Percentiles rank a stretch among this genome's conserved stretches.
phyloP scores from a whole-genome alignment of 2,888 invertebrate species.

The Orchesellides sinensis region DNA sequence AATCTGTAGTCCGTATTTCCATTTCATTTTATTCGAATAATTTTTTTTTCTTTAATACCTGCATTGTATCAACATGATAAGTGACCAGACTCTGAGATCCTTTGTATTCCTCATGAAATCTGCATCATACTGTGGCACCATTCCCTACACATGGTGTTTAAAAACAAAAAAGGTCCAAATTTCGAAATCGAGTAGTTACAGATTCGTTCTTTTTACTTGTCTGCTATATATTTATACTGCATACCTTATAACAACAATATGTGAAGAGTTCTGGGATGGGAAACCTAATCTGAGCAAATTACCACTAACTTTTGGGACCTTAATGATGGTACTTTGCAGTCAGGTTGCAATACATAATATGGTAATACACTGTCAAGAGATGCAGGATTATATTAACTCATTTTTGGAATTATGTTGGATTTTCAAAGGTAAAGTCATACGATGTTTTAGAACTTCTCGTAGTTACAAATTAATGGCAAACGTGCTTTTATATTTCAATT shows the following conservation, averaged over 20 bases:
- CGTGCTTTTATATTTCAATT: not conserved
- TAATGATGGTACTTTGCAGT: not conserved
- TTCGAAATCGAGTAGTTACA: not conserved
- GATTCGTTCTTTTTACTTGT: not conserved
- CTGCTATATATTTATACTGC: not conserved
- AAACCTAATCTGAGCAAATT: not conserved
- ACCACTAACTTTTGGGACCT: slow-evolving; percentile 17
- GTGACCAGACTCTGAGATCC: not conserved
- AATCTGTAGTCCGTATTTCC: too few species aligned
- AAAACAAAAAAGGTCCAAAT: not conserved
- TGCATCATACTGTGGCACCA: not conserved
- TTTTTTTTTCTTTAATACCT: not conserved
- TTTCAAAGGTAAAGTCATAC: slow-evolving; percentile 11
- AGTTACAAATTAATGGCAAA: not conserved
- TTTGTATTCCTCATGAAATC: not conserved
- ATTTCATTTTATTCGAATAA: not conserved
- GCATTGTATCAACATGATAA: slow-evolving; percentile 1
- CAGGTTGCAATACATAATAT: not conserved
- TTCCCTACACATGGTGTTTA: not conserved
- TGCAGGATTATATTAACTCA: not conserved
- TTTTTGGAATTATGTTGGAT: not conserved
- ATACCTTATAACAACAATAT: too few species aligned
- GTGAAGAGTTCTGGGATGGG: not conserved
- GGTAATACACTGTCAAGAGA: not conserved
- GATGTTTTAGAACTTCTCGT: too few species aligned